phyloP scores from a whole-genome alignment of 2,797 vertebrate species.

The Neopelma chrysocephalum region DNA sequence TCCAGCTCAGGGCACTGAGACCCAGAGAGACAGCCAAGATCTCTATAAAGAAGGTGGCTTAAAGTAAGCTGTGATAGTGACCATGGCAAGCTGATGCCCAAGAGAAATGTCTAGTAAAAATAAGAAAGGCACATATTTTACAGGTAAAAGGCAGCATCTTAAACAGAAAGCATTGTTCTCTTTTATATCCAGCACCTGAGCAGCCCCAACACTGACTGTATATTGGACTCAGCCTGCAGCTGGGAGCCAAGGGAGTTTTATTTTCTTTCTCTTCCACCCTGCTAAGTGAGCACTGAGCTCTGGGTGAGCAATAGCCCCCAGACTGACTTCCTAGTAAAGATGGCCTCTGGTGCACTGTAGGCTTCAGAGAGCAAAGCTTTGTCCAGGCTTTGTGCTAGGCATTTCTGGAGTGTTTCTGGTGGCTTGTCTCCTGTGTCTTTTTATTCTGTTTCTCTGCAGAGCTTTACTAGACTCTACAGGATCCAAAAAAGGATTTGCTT shows the following conservation, averaged over 20 bases:
- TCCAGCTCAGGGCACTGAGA: neutral
- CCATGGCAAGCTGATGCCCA: neutral
- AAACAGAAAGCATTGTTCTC: neutral
- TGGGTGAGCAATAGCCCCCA: neutral
- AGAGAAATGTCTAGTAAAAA: neutral
- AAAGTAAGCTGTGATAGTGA: neutral
- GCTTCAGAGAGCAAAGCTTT: neutral
- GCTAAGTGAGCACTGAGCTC: neutral
- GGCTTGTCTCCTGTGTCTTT: neutral
- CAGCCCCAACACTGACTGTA: neutral
- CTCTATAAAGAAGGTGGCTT: neutral
- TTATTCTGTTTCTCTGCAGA: neutral
- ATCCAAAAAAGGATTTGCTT: neutral
- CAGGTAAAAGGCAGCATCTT: neutral
- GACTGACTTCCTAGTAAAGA: neutral
- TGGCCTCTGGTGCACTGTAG: neutral
- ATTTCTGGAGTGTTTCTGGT: neutral
- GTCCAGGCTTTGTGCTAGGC: neutral
- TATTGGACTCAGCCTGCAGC: neutral
- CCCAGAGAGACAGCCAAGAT: neutral
- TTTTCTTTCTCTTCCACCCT: neutral
- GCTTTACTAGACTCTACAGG: neutral
- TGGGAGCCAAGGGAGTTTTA: neutral
- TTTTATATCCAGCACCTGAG: neutral
- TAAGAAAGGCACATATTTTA: neutral